phyloP scores from a whole-genome alignment of 2,888 invertebrate genomes.

The Ceramica pisi region DNA sequence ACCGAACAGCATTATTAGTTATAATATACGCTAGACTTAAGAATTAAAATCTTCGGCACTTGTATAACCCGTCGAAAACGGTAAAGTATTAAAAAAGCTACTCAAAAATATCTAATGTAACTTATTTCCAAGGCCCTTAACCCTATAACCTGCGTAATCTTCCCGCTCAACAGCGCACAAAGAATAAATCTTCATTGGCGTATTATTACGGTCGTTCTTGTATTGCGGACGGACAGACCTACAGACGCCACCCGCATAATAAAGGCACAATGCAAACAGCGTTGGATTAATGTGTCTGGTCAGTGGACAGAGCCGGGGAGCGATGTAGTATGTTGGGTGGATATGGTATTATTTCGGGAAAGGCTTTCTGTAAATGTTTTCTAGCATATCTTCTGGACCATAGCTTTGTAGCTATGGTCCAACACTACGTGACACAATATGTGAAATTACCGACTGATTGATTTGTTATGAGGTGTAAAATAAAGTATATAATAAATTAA shows the following conservation, averaged over 20 bases:
- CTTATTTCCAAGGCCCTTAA: constrained; percentile 2
- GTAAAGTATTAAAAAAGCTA: background rate
- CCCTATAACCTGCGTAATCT: constrained; percentile 15
- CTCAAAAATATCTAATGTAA: background rate
- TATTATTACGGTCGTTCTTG: constrained; percentile 31
- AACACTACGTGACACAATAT: no score
- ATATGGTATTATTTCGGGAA: constrained; percentile 27
- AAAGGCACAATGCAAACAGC: constrained; percentile 67
- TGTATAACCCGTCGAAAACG: background rate
- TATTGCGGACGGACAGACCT: constrained; percentile 42
- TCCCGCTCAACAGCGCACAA: constrained; percentile 23
- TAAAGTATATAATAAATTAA: no score
- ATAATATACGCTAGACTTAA: no score
- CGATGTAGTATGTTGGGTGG: constrained; percentile 3
- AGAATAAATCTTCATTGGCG: constrained; percentile 37
- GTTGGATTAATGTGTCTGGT: constrained; percentile 66
- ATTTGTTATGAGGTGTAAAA: no score
- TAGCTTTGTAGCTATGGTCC: no score
- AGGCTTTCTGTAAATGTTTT: no score
- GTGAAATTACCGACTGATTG: no score
- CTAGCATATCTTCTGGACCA: no score
- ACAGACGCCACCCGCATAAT: constrained; percentile 59
- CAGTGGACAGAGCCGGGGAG: constrained; percentile 41
- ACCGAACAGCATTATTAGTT: no score
- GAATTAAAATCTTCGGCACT: no score